Conservation (phyloP, 2,888 invertebrate genomes). For the Dione juno region DNA sequence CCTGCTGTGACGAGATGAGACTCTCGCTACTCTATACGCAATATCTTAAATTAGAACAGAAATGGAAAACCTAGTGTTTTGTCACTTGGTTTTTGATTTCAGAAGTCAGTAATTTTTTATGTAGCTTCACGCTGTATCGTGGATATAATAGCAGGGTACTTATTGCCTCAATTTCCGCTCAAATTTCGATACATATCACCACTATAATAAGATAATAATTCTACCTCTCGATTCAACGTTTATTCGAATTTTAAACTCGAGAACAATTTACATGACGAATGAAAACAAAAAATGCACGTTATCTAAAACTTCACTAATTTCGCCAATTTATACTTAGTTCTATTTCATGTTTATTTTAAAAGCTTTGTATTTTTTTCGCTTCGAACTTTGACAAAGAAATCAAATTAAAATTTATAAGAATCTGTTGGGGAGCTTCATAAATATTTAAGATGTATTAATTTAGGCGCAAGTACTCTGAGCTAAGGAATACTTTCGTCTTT, state of each 20-base stretch:
- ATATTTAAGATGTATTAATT: constrained; percentile 36
- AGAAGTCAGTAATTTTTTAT: no score
- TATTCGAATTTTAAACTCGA: constrained; percentile 54
- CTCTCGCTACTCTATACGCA: no score
- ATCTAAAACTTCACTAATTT: constrained; percentile 57
- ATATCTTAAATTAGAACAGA: no score
- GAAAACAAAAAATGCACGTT: constrained; percentile 66
- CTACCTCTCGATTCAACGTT: constrained; percentile 15
- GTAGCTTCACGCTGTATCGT: no score
- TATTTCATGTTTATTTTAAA: constrained; percentile 54
- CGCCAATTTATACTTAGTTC: constrained; percentile 51
- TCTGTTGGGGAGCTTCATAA: constrained; percentile 31
- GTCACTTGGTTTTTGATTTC: no score
- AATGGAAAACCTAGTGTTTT: no score
- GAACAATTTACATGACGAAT: constrained; percentile 79
- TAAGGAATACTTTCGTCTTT: constrained; percentile 14
- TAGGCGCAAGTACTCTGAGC: constrained; percentile 11
- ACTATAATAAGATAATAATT: background rate
- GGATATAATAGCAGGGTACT: no score
- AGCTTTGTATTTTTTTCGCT: constrained; percentile 36
- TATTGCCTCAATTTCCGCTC: no score
- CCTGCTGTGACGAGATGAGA: no score
- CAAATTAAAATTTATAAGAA: constrained; percentile 43
- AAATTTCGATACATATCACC: no score
- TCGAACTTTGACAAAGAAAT: constrained; percentile 43